phyloP scores from a whole-genome alignment of 2,113 vertebrate genomes.

The Gallinago undulata region DNA sequence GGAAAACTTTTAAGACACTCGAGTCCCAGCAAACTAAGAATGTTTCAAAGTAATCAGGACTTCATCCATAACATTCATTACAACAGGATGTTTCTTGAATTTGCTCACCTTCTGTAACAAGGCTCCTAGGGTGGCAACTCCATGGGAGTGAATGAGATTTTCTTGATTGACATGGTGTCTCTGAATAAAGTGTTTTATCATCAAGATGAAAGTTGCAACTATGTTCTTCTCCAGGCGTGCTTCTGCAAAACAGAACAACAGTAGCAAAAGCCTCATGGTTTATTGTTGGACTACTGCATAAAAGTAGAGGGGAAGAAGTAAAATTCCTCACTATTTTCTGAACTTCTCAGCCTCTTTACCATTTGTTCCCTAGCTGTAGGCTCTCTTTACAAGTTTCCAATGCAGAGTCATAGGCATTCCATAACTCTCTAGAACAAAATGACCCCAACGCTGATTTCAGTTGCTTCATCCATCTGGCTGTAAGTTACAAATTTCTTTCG shows the following conservation, averaged over 20 bases:
- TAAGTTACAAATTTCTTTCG: neutral
- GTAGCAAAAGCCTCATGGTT: neutral
- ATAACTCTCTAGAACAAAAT: neutral
- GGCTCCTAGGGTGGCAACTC: constrained; percentile 84
- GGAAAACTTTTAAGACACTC: neutral
- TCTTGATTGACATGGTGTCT: constrained; percentile 95
- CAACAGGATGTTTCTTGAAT: neutral
- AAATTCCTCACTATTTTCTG: neutral
- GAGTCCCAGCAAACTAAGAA: neutral
- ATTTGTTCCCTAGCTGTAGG: neutral
- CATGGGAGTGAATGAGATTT: constrained; percentile 88
- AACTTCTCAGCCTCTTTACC: neutral
- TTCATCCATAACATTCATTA: neutral
- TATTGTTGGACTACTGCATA: neutral
- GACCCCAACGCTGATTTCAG: neutral
- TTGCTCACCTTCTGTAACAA: constrained; percentile 90
- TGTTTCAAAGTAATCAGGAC: neutral
- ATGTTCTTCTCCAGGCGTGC: constrained; percentile 94
- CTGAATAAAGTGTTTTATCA: constrained; percentile 94
- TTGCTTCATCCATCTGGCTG: neutral
- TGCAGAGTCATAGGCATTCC: neutral
- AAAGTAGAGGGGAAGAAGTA: neutral
- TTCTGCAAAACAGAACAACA: constrained; percentile 77
- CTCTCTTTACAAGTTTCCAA: neutral
- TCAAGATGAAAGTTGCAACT: constrained; percentile 91